These are phyloP conservation scores for Neotragus moschatus DNA, from an alignment of 2,113 vertebrate species.

Conservation along the genomic window DNA sequence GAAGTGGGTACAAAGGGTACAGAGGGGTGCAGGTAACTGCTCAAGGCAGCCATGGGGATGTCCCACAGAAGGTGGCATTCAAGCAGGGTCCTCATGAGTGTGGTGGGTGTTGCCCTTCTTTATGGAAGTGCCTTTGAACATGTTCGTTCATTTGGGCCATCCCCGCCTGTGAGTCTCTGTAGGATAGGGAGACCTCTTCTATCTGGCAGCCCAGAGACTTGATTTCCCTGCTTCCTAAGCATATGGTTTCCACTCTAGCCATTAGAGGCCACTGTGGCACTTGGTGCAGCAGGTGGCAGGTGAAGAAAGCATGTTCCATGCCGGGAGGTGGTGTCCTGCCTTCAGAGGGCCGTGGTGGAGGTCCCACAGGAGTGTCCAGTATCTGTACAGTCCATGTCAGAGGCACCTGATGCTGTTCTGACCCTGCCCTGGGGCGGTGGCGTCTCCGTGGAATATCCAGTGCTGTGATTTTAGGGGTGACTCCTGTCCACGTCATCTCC, in stretches of 20 bases:
- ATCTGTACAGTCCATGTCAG: neutral
- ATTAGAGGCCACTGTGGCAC: neutral
- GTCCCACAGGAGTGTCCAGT: rapidly evolving
- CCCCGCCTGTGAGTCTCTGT: neutral
- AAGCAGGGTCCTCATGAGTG: neutral
- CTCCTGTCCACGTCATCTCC: neutral
- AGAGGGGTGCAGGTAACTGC: neutral
- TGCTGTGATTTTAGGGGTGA: neutral
- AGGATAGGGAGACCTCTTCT: neutral
- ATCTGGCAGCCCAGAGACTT: neutral
- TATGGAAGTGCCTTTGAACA: neutral
- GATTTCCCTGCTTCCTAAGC: neutral
- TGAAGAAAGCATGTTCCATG: neutral
- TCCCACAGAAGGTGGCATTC: neutral
- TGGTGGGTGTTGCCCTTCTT: neutral
- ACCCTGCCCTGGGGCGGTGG: neutral
- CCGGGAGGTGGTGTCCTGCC: neutral
- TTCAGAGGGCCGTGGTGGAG: neutral
- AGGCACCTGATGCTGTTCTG: no score
- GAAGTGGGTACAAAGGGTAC: neutral
- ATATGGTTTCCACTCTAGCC: neutral
- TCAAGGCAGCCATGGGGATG: neutral
- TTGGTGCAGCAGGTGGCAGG: neutral
- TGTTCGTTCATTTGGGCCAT: neutral
- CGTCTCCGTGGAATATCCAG: neutral